These are phyloP conservation scores for Syndactyla subalaris DNA, from an alignment of 2,797 vertebrate genomes.

Conservation along the genomic window DNA sequence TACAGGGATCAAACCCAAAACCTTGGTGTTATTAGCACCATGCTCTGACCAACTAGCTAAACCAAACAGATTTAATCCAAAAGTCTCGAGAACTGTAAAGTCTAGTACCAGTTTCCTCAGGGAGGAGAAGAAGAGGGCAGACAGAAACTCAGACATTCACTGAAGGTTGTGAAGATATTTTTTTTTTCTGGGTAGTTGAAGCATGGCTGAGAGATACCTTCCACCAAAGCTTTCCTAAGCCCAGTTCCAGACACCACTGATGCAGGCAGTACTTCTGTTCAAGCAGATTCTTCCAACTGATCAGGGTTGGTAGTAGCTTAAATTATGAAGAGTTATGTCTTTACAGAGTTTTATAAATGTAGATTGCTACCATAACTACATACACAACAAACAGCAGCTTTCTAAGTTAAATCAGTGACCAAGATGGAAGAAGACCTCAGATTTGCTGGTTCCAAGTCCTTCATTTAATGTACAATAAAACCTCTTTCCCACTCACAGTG, in stretches of 20 bases:
- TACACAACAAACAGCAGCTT: background rate
- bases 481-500: background rate
- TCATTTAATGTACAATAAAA: background rate
- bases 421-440: background rate
- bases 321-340: background rate
- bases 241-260: background rate
- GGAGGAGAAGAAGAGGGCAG: background rate
- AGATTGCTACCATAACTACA: background rate
- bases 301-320: background rate
- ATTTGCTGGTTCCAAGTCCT: background rate
- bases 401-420: background rate
- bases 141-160: background rate
- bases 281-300: background rate
- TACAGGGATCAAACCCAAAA: background rate
- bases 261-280: background rate
- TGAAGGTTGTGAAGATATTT: background rate
- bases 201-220: background rate
- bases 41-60: background rate
- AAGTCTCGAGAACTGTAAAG: background rate
- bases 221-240: background rate
- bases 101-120: background rate
- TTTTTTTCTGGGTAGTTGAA: background rate
- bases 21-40: background rate
- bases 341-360: background rate
- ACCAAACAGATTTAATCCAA: accelerated